Evolutionary conservation across 2,888 invertebrate species (phyloP).

Genomic region (Arrhopalites spinosus): DNA sequence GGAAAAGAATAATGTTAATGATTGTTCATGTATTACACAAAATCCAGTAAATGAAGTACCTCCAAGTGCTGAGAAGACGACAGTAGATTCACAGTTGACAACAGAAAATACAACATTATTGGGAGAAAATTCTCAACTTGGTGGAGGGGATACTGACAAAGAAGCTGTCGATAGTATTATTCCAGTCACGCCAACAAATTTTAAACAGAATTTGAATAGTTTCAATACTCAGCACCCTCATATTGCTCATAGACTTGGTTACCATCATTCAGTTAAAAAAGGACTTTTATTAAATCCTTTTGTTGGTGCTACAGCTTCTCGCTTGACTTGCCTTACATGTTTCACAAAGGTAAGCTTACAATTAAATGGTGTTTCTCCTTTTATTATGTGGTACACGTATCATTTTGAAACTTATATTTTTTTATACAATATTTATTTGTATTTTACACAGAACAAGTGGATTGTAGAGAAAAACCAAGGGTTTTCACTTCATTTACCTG

Average conservation of each 20-base stretch:
- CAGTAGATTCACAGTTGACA: too few relatives aligned
- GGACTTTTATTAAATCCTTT: constrained; percentile 21
- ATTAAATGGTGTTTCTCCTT: too few relatives aligned
- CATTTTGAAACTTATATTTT: too few relatives aligned
- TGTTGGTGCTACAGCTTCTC: constrained; percentile 28
- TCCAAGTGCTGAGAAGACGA: neutral
- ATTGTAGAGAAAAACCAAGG: constrained; percentile 34
- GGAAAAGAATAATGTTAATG: constrained; percentile 20
- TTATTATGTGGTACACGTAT: too few relatives aligned
- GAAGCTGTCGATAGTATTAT: neutral
- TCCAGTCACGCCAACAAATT: neutral
- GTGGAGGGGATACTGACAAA: neutral
- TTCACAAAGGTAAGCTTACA: constrained; percentile 24
- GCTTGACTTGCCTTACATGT: constrained; percentile 30
- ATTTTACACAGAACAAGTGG: constrained; percentile 32
- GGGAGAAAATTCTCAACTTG: neutral
- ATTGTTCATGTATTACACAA: constrained; percentile 31
- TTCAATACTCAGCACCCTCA: neutral
- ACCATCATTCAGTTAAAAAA: constrained; percentile 24
- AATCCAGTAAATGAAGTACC: constrained; percentile 6
- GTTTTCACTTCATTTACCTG: constrained; percentile 24
- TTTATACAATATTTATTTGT: too few relatives aligned
- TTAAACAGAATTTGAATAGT: too few relatives aligned
- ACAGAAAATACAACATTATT: too few relatives aligned
- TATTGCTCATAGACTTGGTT: constrained; percentile 30